phyloP scores from a whole-genome alignment of 2,113 vertebrate genomes.

The Strigops habroptila region DNA sequence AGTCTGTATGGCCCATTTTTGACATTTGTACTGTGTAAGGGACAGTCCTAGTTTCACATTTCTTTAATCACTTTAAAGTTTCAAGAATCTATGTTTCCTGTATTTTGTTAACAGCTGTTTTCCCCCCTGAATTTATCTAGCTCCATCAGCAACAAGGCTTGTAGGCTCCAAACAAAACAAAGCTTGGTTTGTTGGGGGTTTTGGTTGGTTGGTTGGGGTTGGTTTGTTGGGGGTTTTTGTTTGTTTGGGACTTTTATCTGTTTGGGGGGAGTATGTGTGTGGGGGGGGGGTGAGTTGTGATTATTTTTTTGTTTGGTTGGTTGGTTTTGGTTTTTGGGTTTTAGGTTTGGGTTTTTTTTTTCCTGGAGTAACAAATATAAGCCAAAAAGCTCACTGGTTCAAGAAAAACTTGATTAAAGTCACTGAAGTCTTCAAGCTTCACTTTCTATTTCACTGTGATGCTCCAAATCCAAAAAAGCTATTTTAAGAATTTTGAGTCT shows the following conservation, averaged over 20 bases:
- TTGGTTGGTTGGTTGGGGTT: background rate
- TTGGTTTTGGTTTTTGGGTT: background rate
- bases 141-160: background rate
- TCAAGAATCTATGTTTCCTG: background rate
- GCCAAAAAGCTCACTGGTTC: background rate
- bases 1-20: background rate
- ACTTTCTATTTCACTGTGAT: background rate
- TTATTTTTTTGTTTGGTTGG: no score
- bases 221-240: background rate
- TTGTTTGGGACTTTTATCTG: no score
- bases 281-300: no score
- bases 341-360: no score
- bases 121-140: background rate
- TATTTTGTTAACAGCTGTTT: background rate
- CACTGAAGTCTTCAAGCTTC: background rate
- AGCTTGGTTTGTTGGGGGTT: background rate
- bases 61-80: background rate
- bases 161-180: no score
- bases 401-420: background rate
- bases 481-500: background rate
- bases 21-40: background rate
- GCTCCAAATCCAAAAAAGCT: background rate
- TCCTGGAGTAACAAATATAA: background rate
- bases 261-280: background rate
- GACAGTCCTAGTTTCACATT: background rate